Conservation (phyloP, 2,888 invertebrate genomes). For the Folsomia candida region DNA sequence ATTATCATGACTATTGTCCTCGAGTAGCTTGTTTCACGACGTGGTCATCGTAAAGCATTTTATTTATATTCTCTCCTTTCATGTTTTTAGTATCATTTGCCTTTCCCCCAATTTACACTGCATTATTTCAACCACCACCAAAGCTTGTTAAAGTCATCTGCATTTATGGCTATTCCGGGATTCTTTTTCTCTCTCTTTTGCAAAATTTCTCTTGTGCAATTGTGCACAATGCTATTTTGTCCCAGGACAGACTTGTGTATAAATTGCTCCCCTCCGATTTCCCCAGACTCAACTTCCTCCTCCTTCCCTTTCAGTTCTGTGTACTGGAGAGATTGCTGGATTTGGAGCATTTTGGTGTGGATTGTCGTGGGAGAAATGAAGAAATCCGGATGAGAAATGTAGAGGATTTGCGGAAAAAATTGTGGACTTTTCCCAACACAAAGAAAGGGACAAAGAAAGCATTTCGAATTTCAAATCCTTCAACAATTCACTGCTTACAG, state of each 20-base stretch:
- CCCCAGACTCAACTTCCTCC: not conserved
- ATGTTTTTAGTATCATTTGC: not conserved
- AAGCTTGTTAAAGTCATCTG: not conserved
- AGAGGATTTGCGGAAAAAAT: not conserved
- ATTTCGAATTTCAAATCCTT: not conserved
- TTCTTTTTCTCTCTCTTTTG: not conserved
- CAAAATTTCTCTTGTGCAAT: not conserved
- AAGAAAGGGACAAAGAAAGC: not conserved
- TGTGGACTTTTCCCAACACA: not conserved
- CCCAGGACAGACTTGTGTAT: constrained; percentile 4
- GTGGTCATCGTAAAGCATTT: too few species aligned
- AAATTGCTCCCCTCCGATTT: not conserved
- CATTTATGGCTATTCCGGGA: constrained; percentile 1
- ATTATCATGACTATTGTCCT: too few species aligned
- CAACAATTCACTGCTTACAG: not conserved
- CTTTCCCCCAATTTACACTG: not conserved
- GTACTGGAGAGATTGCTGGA: not conserved
- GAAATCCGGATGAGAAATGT: constrained; percentile 8
- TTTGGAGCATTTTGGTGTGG: constrained; percentile 1
- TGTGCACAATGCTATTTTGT: not conserved
- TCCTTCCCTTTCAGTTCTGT: not conserved
- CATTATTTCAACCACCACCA: not conserved
- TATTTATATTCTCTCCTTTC: too few species aligned
- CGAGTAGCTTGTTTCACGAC: too few species aligned
- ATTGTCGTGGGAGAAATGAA: constrained; percentile 7